phyloP scores from a whole-genome alignment of 2,113 vertebrate species.

The Gallinago jamesoni region DNA sequence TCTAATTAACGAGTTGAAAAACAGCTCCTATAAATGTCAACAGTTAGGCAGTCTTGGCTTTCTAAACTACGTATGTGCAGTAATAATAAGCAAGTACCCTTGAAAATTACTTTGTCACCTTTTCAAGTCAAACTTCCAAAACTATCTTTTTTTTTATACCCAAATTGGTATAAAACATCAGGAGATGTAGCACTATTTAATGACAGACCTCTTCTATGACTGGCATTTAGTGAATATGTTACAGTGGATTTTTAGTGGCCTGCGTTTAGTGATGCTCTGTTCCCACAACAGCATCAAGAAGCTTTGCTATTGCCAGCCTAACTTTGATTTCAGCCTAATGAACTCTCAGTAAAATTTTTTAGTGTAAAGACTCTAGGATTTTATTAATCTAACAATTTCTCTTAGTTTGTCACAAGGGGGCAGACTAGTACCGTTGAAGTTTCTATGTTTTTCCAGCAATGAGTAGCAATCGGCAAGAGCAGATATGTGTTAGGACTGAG shows the following conservation, averaged over 20 bases:
- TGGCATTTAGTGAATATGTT: background rate
- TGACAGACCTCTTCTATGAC: background rate
- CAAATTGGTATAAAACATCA: background rate
- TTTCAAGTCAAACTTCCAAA: background rate
- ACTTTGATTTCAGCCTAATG: background rate
- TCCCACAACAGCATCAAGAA: background rate
- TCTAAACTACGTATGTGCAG: background rate
- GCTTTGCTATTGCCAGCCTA: background rate
- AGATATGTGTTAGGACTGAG: background rate
- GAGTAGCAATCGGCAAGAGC: background rate
- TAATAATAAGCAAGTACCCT: background rate
- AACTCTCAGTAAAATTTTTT: background rate
- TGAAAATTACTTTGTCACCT: background rate
- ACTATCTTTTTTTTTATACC: background rate
- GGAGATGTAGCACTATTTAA: background rate
- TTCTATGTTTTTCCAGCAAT: background rate
- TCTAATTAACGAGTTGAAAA: background rate
- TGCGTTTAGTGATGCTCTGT: background rate
- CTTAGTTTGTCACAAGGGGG: conserved; percentile 15
- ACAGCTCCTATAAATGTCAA: background rate
- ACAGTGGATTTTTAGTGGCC: background rate
- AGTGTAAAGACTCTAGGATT: background rate
- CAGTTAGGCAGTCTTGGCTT: background rate
- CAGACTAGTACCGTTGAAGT: background rate
- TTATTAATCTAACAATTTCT: background rate